Conservation (phyloP, 2,113 vertebrate species). For the Syngnathoides biaculeatus region DNA sequence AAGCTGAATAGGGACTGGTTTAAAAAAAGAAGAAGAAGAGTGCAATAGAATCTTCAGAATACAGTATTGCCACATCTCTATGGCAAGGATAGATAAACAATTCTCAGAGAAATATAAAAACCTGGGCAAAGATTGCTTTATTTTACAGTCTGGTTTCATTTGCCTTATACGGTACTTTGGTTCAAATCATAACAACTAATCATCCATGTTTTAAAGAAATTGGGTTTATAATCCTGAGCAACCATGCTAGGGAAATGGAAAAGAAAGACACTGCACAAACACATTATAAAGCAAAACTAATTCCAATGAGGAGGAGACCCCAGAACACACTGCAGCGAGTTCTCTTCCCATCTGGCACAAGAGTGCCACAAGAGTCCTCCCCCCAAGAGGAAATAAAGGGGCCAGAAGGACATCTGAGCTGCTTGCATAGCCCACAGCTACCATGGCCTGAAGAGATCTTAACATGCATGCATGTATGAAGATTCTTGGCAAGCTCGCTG, state of each 20-base stretch:
- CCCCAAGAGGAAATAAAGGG: background rate
- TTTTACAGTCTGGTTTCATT: conserved; percentile 7
- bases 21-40: background rate
- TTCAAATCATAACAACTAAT: background rate
- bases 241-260: background rate
- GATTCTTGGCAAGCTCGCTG: background rate
- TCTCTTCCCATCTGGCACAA: background rate
- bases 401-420: background rate
- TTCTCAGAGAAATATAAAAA: conserved; percentile 9
- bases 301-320: background rate
- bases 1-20: too few species aligned
- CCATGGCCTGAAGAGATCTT: background rate
- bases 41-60: conserved; percentile 13
- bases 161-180: background rate
- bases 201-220: background rate
- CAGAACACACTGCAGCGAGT: background rate
- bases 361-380: background rate
- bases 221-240: background rate
- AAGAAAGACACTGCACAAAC: background rate
- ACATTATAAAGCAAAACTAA: background rate
- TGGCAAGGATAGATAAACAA: background rate
- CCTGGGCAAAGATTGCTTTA: background rate
- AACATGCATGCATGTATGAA: background rate
- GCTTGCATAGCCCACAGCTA: conserved; percentile 2
- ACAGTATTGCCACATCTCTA: background rate